phyloP scores from a whole-genome alignment of 2,113 vertebrate species.

The Epinephelus lanceolatus region DNA sequence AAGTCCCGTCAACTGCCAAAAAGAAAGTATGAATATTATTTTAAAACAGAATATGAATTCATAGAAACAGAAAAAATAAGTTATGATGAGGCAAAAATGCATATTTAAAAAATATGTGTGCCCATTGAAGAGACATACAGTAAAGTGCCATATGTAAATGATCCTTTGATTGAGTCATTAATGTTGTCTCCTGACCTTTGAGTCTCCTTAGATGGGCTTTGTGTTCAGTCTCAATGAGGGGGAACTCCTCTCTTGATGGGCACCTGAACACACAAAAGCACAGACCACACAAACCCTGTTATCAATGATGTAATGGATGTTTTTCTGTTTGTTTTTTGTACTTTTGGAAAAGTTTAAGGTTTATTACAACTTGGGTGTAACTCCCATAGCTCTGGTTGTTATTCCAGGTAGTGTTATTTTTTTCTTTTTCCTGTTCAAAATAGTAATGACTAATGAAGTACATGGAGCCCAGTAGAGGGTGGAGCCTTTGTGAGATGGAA shows the following conservation, averaged over 20 bases:
- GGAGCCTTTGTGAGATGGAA: too few relatives aligned
- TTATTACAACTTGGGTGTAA: not conserved
- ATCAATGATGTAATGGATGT: not conserved
- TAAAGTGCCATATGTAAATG: not conserved
- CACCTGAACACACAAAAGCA: slow-evolving; percentile 82
- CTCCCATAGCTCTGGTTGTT: not conserved
- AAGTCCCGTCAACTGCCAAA: not conserved
- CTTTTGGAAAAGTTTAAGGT: not conserved
- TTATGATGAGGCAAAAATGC: not conserved
- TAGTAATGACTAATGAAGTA: too few relatives aligned
- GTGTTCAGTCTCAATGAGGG: slow-evolving; percentile 91
- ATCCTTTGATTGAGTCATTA: not conserved
- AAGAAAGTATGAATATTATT: not conserved
- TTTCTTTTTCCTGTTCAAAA: too few relatives aligned
- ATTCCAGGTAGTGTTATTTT: too few relatives aligned
- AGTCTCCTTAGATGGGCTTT: slow-evolving; percentile 90
- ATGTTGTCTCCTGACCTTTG: slow-evolving; percentile 83
- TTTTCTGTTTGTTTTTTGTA: not conserved
- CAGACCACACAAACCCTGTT: not conserved
- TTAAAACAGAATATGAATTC: too few relatives aligned
- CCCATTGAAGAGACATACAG: not conserved
- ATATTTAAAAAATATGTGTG: not conserved
- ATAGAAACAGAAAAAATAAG: not conserved
- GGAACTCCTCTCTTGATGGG: slow-evolving; percentile 91
- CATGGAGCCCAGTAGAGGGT: too few relatives aligned